Conservation (phyloP, 2,888 invertebrate genomes). For the Chamaedrilus cognettii region DNA sequence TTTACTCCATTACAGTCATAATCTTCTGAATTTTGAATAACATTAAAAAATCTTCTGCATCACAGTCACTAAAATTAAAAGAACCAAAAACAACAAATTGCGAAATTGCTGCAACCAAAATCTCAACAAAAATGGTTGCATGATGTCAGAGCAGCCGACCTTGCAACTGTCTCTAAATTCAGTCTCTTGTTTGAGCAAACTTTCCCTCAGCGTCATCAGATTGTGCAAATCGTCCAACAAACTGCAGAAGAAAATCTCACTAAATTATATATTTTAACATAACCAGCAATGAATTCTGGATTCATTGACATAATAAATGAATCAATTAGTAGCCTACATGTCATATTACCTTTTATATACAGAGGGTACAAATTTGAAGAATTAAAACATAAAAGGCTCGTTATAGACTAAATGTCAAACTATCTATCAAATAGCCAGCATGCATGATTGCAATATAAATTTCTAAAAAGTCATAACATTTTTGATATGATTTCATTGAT, state of each 20-base stretch:
- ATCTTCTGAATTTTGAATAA: too few species aligned
- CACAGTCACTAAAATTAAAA: too few species aligned
- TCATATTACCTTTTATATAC: neutral
- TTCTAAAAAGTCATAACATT: conserved; percentile 51
- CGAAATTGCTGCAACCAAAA: too few species aligned
- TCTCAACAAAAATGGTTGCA: too few species aligned
- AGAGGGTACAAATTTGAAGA: neutral
- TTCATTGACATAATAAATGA: neutral
- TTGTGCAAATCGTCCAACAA: conserved; percentile 58
- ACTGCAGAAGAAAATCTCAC: too few species aligned
- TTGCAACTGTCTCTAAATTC: conserved; percentile 70
- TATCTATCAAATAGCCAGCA: neutral
- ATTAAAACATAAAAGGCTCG: neutral
- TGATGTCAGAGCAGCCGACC: too few species aligned
- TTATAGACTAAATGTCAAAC: neutral
- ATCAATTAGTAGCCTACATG: neutral
- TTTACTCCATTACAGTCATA: too few species aligned
- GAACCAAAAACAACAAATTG: too few species aligned
- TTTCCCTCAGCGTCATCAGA: conserved; percentile 72
- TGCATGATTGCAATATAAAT: too few species aligned
- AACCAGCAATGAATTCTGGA: neutral
- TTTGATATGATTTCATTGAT: too few species aligned
- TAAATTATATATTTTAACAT: neutral
- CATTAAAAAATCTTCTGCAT: too few species aligned
- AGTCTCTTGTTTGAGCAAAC: conserved; percentile 72